These are phyloP conservation scores for Electrona antarctica DNA, from an alignment of 2,113 vertebrate genomes.

Conservation along the genomic window DNA sequence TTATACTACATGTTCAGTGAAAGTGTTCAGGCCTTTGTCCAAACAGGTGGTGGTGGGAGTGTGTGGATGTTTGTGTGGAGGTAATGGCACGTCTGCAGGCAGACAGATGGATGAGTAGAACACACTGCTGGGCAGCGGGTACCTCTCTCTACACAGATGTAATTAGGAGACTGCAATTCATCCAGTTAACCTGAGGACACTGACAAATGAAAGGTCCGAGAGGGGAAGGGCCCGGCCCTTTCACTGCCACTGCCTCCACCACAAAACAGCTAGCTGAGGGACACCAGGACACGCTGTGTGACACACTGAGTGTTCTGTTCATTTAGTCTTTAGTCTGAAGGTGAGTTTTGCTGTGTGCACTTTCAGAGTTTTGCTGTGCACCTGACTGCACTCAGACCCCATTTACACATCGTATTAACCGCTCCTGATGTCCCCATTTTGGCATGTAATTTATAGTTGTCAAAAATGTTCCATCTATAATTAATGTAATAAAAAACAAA, in stretches of 20 bases:
- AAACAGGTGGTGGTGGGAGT: background rate
- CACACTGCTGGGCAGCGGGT: constrained; percentile 20
- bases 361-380: too few species aligned
- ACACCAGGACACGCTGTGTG: constrained; percentile 24
- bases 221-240: constrained; percentile 26
- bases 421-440: too few species aligned
- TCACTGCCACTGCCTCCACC: constrained; percentile 20
- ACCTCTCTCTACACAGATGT: constrained; percentile 37
- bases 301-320: constrained; percentile 34
- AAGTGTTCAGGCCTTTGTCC: background rate
- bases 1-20: constrained; percentile 25
- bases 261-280: constrained; percentile 17
- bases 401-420: too few species aligned
- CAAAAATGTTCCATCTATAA: too few species aligned
- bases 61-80: constrained; percentile 27
- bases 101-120: constrained; percentile 42
- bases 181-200: constrained; percentile 50
- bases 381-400: too few species aligned
- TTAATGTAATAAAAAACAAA: too few species aligned
- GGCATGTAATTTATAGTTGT: too few species aligned
- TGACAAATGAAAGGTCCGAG: constrained; percentile 44
- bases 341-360: too few species aligned
- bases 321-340: too few species aligned
- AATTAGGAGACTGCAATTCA: constrained; percentile 59
- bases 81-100: constrained; percentile 11